Percentiles rank a stretch among this genome's conserved stretches.
phyloP scores from a whole-genome alignment of 2,888 invertebrate species.

The Cosmia trapezina region DNA sequence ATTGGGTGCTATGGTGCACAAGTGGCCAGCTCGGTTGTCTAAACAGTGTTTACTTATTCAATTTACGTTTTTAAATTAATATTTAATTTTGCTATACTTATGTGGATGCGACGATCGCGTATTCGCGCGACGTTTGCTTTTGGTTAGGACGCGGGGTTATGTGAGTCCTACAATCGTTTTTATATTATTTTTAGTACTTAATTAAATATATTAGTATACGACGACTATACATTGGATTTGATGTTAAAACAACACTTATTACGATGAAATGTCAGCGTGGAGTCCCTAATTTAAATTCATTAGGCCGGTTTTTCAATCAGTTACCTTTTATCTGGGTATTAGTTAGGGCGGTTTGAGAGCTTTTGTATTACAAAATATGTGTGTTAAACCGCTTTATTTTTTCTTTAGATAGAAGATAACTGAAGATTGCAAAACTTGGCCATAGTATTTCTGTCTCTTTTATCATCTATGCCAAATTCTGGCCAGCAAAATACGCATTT shows the following conservation, averaged over 20 bases:
- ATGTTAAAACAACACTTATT: slow-evolving; percentile 2
- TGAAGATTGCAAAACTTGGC: background rate
- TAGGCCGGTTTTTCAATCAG: background rate
- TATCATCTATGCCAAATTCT: slow-evolving; percentile 2
- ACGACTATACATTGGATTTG: no score
- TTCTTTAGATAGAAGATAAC: background rate
- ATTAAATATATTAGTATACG: no score
- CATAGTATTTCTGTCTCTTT: no score
- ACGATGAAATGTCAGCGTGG: background rate
- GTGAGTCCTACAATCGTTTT: slow-evolving; percentile 16
- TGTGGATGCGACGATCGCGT: background rate
- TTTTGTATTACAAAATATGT: background rate
- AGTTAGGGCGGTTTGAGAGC: background rate
- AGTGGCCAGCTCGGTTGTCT: no score
- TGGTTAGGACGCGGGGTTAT: background rate
- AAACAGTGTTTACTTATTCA: no score
- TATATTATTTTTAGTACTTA: slow-evolving; percentile 50
- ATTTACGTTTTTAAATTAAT: no score
- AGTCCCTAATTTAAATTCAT: background rate
- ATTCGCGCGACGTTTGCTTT: background rate
- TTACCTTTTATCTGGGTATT: background rate
- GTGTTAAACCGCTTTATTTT: no score
- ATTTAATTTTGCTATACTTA: background rate
- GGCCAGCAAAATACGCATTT: no score
- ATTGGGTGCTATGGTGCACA: no score